phyloP scores from a whole-genome alignment of 2,888 invertebrate genomes.

The Trichogramma evanescens region DNA sequence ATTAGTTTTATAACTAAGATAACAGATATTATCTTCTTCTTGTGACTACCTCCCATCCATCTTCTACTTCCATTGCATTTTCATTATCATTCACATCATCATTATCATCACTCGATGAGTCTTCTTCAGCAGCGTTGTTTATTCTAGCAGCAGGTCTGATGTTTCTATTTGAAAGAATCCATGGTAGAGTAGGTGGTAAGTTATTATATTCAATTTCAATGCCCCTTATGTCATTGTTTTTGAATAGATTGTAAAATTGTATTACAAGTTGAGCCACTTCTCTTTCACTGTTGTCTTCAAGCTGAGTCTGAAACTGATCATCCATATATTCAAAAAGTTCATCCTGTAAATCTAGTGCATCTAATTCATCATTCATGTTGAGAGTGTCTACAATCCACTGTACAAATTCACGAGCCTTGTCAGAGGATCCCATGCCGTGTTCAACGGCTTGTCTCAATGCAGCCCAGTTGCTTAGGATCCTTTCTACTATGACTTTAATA shows the following conservation, averaged over 20 bases:
- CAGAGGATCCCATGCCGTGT: conserved; percentile 38
- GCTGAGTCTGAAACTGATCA: conserved; percentile 33
- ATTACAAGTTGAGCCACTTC: conserved; percentile 39
- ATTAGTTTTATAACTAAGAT: too few species aligned
- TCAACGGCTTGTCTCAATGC: conserved; percentile 39
- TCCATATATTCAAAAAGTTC: conserved; percentile 41
- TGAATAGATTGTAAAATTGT: conserved; percentile 33
- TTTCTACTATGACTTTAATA: conserved; percentile 22
- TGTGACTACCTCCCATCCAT: conserved; percentile 37
- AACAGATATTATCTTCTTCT: conserved; percentile 21
- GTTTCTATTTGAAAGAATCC: conserved; percentile 27
- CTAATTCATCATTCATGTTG: conserved; percentile 36
- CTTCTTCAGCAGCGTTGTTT: neutral
- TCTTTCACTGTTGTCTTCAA: conserved; percentile 37
- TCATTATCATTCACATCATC: conserved; percentile 9
- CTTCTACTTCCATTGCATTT: conserved; percentile 25
- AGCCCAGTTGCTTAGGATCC: conserved; percentile 44
- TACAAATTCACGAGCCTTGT: conserved; percentile 34
- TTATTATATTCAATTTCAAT: conserved; percentile 32
- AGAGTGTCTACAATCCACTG: conserved; percentile 34
- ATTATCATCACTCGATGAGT: conserved; percentile 17
- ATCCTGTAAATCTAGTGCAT: conserved; percentile 30
- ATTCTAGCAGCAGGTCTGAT: conserved; percentile 1
- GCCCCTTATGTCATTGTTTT: conserved; percentile 25
- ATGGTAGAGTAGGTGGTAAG: conserved; percentile 34